Percentiles rank a stretch among this genome's conserved stretches.
phyloP scores from a whole-genome alignment of 2,113 vertebrate genomes.

The Chaenocephalus aceratus region DNA sequence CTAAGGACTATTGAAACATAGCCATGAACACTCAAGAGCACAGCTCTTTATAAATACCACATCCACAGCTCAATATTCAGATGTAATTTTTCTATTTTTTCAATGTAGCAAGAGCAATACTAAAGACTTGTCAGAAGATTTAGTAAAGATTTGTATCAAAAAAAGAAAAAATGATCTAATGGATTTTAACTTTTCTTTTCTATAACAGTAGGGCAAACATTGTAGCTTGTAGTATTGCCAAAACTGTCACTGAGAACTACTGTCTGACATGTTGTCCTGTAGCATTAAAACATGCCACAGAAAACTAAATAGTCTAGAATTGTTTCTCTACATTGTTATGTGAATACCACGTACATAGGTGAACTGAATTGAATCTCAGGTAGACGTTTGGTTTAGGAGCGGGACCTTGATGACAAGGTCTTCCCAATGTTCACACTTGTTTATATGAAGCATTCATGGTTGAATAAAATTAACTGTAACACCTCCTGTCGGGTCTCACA shows the following conservation, averaged over 20 bases:
- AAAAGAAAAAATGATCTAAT: slow-evolving; percentile 37
- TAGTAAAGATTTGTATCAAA: slow-evolving; percentile 65
- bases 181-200: slow-evolving; percentile 56
- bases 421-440: slow-evolving; percentile 76
- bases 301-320: slow-evolving; percentile 70
- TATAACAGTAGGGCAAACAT: slow-evolving; percentile 63
- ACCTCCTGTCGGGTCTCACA: slow-evolving; percentile 43
- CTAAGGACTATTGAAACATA: slow-evolving; percentile 75
- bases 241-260: slow-evolving; percentile 64
- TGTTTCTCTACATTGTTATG: slow-evolving; percentile 71
- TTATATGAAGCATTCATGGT: slow-evolving; percentile 70
- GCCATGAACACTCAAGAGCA: slow-evolving; percentile 72
- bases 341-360: slow-evolving; percentile 70
- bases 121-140: slow-evolving; percentile 70
- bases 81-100: slow-evolving; percentile 81
- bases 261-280: slow-evolving; percentile 70
- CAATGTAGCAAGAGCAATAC: slow-evolving; percentile 85
- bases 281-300: slow-evolving; percentile 70
- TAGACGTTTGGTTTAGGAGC: slow-evolving; percentile 74
- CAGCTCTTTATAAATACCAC: slow-evolving; percentile 68
- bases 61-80: slow-evolving; percentile 71
- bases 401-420: slow-evolving; percentile 63
- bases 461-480: slow-evolving; percentile 79
- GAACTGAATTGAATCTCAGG: slow-evolving; percentile 79
- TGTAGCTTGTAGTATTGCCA: slow-evolving; percentile 76